These are phyloP conservation scores for Panthera leo DNA, from an alignment of 2,113 vertebrate species.

Conservation along the genomic window DNA sequence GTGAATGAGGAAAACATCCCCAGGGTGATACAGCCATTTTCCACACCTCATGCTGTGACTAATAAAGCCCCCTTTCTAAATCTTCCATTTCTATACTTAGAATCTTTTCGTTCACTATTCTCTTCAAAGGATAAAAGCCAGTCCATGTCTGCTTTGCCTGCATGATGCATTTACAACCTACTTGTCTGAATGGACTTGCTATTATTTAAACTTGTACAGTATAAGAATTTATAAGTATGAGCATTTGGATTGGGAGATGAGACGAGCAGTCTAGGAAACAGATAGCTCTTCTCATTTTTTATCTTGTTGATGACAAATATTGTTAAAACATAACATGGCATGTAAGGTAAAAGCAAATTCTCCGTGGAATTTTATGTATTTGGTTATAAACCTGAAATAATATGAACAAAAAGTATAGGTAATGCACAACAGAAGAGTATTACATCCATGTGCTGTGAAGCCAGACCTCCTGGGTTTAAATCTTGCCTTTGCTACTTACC, in stretches of 20 bases:
- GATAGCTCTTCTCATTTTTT: background rate
- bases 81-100: background rate
- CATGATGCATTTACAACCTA: background rate
- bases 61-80: background rate
- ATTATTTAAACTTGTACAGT: background rate
- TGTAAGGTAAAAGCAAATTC: background rate
- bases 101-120: background rate
- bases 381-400: background rate
- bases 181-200: background rate
- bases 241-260: background rate
- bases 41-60: background rate
- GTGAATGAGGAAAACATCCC: background rate
- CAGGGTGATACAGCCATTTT: background rate
- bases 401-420: background rate
- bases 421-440: background rate
- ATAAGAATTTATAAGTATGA: background rate
- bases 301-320: background rate
- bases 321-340: background rate
- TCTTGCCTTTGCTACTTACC: background rate
- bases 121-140: background rate
- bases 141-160: background rate
- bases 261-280: background rate
- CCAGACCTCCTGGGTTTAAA: background rate
- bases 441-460: background rate
- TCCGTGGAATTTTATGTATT: background rate